Base-by-base conservation (phyloP, 2,888 invertebrate species). In the Tupiocoris notatus region DNA sequence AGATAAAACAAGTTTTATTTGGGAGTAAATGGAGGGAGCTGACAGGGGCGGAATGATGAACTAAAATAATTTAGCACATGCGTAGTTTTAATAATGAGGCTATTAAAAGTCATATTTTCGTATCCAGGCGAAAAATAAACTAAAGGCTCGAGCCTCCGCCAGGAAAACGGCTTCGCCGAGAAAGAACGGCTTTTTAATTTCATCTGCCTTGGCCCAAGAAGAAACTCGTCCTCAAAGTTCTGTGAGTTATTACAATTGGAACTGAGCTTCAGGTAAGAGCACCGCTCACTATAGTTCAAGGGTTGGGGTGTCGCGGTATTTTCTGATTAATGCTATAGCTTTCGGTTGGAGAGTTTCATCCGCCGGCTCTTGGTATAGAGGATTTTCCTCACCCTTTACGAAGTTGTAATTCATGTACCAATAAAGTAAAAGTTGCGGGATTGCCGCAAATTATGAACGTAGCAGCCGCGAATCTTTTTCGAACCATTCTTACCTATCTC, bases 381-480 rank as follows among this genome's bases (percentile, higher is more conserved):
- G n/a, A n/a, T n/a, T n/a, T 18, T 12, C 17, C 17, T 24, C 2
- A 22, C 7, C 16, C 16, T 24, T 64, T 24, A 17, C 2, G 17
- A 12, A 18, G 25, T 25, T 24, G 23, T 65, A 25, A 25, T 25
- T 25, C 25, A 25, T 25, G 25, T 65, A 65, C 25, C 65, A 65
- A 65, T 65, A 65, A 65, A 65, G 65, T 65, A 65, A 65, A 65
- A 65, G 65, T 65, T 65, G 65, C 25, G 65, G 23, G 65, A 65
- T 65, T 65, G 65, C 25, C 20, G 25, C 25, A 25, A 65, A 65
- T 39, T 39, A 65, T 65, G 39, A 39, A 65, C 39, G 39, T 39
- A 39, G n/a, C n/a, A n/a, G n/a, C n/a, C n/a, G n/a, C n/a, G n/a
- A n/a, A n/a, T n/a, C n/a, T n/a, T n/a, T n/a, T n/a, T n/a, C n/a